Conservation (phyloP, 1,140 invertebrate genomes). For the Cephus cinctus region DNA sequence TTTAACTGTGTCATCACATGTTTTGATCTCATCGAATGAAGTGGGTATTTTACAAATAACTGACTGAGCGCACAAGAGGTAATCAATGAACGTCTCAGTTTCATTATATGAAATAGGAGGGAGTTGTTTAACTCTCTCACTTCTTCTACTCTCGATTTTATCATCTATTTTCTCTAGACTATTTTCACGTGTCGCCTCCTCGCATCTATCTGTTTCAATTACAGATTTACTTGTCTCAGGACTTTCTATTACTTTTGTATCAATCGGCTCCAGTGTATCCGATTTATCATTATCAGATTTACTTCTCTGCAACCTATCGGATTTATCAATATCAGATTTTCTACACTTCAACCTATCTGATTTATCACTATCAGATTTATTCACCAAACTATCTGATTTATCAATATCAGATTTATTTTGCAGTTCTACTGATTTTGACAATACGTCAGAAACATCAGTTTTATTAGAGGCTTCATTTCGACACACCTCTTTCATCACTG, state of each 20-base stretch:
- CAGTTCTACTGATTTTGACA: constrained; percentile 15
- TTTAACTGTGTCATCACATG: constrained; percentile 24
- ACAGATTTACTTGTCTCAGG: not conserved
- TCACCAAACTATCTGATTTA: constrained; percentile 6
- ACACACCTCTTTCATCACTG: constrained; percentile 2
- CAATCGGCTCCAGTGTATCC: not conserved
- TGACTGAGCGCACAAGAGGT: constrained; percentile 26
- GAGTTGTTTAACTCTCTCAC: constrained; percentile 32
- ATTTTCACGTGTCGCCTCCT: not conserved
- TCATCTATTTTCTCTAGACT: constrained; percentile 3
- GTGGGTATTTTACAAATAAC: constrained; percentile 23
- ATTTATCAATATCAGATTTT: constrained; percentile 17
- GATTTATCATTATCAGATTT: not conserved
- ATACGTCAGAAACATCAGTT: constrained; percentile 9
- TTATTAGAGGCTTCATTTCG: no score
- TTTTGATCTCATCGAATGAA: constrained; percentile 37
- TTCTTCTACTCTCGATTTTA: constrained; percentile 22
- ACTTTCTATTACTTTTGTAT: not conserved
- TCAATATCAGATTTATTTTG: constrained; percentile 17
- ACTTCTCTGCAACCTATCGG: no score
- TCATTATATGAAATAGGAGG: constrained; percentile 24
- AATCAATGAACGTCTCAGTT: constrained; percentile 7
- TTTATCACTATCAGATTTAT: constrained; percentile 11
- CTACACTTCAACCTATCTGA: not conserved
- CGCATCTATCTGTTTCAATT: constrained; percentile 1